Base-by-base conservation (phyloP, 1,140 invertebrate species). In the Drosophila bipectinata region DNA sequence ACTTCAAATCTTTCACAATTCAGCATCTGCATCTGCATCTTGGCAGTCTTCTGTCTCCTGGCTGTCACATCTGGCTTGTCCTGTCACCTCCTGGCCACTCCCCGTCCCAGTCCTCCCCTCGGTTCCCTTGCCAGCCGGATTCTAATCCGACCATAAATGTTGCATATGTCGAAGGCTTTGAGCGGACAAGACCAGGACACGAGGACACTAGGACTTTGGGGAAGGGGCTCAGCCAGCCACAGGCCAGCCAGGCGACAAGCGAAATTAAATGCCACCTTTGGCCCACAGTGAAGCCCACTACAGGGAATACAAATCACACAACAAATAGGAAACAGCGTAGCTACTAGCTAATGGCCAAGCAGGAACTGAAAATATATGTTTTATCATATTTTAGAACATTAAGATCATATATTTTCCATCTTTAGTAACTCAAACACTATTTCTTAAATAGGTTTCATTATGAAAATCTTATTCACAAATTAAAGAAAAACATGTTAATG, bases 131-230 rank as follows among this genome's bases (percentile, higher is more conserved):
- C 10, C 34, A 37, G 34, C 28, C 52, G 15, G 41, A 58, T 48
- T 49, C 72, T 83, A 79, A 79, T 63, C 80, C 83, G 60, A 45
- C 47, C 60, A 83, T 84, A 79, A 72, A 83, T 83, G 82, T 84
- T 79, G 76, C 45, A 79, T 76, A 66, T 62, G 79, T 79, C 77
- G 76, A 60, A 79, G 74, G 77, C 77, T 74, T 74, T 74, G 53
- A 74, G 52, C 48, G 53, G 52, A 74, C 60, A 63, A 41, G 55
- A 37, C 52, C 68, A 26, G 34, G 12, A 37, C 10, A 37, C 34
- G 7, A 8, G 8, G 8, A 32, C 8, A 32, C 7, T 8, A 10
- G 32, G 32, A 32, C 32, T 4, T 4, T 3, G 10, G 34, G 12
- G 34, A 8, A 71, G 58, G 49, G 61, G 28, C 41, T 66, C 28